Conservation (phyloP, 2,888 invertebrate species). For the Orchestes rusci region DNA sequence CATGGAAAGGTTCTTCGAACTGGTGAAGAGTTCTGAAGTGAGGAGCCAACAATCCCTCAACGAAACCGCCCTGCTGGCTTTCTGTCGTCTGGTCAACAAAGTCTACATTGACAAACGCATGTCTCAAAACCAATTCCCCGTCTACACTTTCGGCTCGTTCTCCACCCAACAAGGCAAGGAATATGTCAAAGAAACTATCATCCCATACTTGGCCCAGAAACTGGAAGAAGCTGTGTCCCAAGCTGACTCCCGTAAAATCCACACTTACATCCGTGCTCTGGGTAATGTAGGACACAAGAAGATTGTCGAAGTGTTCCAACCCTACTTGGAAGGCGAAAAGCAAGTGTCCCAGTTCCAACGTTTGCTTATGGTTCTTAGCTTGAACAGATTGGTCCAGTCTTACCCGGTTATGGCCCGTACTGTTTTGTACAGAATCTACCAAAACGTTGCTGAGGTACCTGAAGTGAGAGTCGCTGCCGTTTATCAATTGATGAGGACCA, state of each 20-base stretch:
- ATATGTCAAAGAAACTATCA: conserved; percentile 50
- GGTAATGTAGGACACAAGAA: conserved; percentile 58
- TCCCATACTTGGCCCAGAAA: conserved; percentile 53
- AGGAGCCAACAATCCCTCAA: conserved; percentile 49
- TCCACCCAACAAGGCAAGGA: conserved; percentile 45
- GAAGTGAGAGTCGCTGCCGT: conserved; percentile 61
- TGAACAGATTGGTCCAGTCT: conserved; percentile 48
- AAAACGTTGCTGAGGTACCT: conserved; percentile 56
- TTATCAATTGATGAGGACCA: conserved; percentile 52
- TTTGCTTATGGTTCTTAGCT: conserved; percentile 52
- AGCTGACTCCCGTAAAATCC: conserved; percentile 51
- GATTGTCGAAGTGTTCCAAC: conserved; percentile 55
- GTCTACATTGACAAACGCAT: conserved; percentile 53
- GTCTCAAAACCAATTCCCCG: conserved; percentile 55
- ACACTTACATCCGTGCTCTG: conserved; percentile 56
- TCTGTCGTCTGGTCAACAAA: conserved; percentile 52
- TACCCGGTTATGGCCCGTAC: conserved; percentile 50
- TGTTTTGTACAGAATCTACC: conserved; percentile 58
- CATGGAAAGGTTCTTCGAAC: conserved; percentile 53
- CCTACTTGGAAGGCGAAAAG: conserved; percentile 60
- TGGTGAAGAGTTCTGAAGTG: conserved; percentile 51
- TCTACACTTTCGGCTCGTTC: conserved; percentile 58
- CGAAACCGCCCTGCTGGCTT: conserved; percentile 53
- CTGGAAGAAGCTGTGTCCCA: conserved; percentile 49
- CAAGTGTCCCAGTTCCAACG: conserved; percentile 55